These are phyloP conservation scores for Acanthosepion esculentum DNA, from an alignment of 2,888 invertebrate species.

Conservation along the genomic window DNA sequence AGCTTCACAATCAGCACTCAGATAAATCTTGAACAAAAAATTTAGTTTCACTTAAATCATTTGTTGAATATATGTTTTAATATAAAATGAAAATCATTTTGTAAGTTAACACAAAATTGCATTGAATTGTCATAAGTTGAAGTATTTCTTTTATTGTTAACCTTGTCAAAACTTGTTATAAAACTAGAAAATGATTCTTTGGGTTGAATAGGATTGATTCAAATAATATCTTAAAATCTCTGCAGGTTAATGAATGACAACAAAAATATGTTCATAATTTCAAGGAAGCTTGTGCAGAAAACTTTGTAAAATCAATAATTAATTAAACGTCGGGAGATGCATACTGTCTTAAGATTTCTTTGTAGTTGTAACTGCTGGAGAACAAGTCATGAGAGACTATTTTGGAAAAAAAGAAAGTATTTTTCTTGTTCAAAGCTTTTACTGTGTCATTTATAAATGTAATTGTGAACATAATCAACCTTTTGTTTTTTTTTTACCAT, in stretches of 20 bases:
- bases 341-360: neutral
- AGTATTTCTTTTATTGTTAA: no score
- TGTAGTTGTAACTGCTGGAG: neutral
- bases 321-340: neutral
- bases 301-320: neutral
- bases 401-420: neutral
- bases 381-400: neutral
- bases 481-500: neutral
- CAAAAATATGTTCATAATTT: neutral
- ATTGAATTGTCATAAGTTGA: no score
- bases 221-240: no score
- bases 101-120: neutral
- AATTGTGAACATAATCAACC: neutral
- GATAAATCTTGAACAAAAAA: no score
- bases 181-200: no score
- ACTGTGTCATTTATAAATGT: neutral
- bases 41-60: neutral
- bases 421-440: neutral
- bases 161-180: no score
- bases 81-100: neutral
- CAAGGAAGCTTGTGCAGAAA: neutral
- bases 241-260: no score
- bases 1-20: no score
- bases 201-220: no score
- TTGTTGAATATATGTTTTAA: neutral